These are phyloP conservation scores for Characodon lateralis DNA, from an alignment of 2,797 vertebrate genomes.

Conservation along the genomic window DNA sequence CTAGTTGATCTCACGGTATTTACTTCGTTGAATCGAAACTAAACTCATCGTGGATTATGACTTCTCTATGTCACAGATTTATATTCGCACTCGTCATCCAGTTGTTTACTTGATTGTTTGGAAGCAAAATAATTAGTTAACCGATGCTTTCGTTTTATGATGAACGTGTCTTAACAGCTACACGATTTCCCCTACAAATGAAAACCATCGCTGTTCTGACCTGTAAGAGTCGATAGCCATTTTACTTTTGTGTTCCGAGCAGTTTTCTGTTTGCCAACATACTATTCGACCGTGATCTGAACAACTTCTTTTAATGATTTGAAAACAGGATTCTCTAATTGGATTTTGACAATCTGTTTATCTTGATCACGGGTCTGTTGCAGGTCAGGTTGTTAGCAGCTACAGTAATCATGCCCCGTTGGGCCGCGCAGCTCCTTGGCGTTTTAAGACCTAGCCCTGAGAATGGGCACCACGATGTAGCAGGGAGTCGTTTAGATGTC, in stretches of 20 bases:
- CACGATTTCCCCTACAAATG: neutral
- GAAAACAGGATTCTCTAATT: conserved; percentile 70
- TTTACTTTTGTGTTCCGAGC: conserved; percentile 31
- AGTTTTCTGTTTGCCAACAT: conserved; percentile 5
- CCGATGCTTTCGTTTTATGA: neutral
- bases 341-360: conserved; percentile 77
- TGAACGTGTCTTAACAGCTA: neutral
- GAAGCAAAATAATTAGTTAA: neutral
- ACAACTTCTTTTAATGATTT: conserved; percentile 58
- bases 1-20: neutral
- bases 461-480: conserved; percentile 17
- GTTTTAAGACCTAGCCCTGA: conserved; percentile 13
- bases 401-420: conserved; percentile 33
- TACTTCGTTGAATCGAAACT: conserved; percentile 45
- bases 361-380: conserved; percentile 61
- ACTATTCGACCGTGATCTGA: conserved; percentile 32
- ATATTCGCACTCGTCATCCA: conserved; percentile 19
- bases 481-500: conserved; percentile 12
- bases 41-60: conserved; percentile 20
- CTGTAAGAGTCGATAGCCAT: conserved; percentile 40
- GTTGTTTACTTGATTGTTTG: neutral
- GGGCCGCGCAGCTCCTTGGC: conserved; percentile 36
- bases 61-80: conserved; percentile 19
- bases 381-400: conserved; percentile 55
- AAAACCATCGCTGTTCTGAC: conserved; percentile 20